phyloP scores from a whole-genome alignment of 1,140 invertebrate species.

The Aporrectodea caliginosa region DNA sequence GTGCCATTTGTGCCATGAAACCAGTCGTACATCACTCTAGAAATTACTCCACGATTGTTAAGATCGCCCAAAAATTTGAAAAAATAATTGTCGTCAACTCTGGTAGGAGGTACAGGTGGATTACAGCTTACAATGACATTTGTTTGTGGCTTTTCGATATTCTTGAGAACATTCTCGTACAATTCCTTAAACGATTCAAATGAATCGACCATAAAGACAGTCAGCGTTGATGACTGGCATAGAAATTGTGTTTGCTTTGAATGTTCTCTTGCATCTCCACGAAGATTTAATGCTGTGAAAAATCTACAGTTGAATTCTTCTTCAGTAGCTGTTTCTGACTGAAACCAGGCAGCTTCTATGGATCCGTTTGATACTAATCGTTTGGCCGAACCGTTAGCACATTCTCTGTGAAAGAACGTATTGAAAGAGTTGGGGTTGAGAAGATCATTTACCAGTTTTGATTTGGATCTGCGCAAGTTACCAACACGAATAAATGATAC shows the following conservation, averaged over 20 bases:
- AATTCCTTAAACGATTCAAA: not conserved
- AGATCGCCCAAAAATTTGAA: not conserved
- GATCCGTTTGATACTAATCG: not conserved
- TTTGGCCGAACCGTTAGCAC: not conserved
- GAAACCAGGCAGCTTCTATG: not conserved
- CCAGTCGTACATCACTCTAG: not conserved
- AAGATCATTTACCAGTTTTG: conserved; percentile 1
- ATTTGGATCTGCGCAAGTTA: conserved; percentile 2
- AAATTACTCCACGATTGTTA: not conserved
- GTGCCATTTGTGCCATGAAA: not conserved
- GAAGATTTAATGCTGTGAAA: not conserved
- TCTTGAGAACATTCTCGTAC: not conserved
- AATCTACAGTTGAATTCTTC: not conserved
- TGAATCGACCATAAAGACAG: not conserved
- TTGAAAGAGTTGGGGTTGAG: not conserved
- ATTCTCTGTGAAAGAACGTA: not conserved
- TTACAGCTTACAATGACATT: not conserved
- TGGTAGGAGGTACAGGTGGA: too few species aligned
- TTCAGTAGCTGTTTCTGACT: not conserved
- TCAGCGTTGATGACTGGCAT: not conserved
- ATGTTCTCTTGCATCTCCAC: not conserved
- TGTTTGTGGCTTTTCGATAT: too few species aligned
- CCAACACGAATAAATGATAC: conserved; percentile 1
- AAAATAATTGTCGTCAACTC: not conserved
- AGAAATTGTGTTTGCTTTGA: not conserved